Evolutionary conservation across 1,140 invertebrate genomes (phyloP).

Genomic region (Pinna nobilis): DNA sequence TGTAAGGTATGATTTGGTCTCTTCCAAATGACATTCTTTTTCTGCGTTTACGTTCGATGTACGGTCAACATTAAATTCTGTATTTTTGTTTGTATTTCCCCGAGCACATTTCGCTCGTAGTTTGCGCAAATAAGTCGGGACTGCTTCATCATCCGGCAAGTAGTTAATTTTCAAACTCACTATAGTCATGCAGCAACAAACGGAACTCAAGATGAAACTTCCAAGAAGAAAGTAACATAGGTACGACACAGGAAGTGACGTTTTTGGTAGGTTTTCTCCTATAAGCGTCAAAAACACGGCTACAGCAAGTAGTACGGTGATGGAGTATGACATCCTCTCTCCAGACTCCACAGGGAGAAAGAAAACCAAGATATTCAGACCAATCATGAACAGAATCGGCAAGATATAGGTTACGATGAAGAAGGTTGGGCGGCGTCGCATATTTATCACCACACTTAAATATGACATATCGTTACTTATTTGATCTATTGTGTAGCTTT

Average conservation of each 20-base stretch:
- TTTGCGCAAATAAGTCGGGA: too few relatives aligned
- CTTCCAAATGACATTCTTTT: too few relatives aligned
- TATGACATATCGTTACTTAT: too few relatives aligned
- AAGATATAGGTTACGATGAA: conserved; percentile 22
- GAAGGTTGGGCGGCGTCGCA: conserved; percentile 13
- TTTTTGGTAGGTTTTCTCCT: conserved; percentile 18
- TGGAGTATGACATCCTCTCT: conserved; percentile 35
- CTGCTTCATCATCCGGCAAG: too few relatives aligned
- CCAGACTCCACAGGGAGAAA: conserved; percentile 31
- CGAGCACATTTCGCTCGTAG: too few relatives aligned
- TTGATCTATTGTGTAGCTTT: neutral
- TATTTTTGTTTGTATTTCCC: too few relatives aligned
- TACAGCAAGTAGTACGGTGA: conserved; percentile 31
- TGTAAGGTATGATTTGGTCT: too few relatives aligned
- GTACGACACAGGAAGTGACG: conserved; percentile 16
- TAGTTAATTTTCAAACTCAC: too few relatives aligned
- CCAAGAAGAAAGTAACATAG: conserved; percentile 7
- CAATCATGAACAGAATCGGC: conserved; percentile 26
- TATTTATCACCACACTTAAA: neutral
- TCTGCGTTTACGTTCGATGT: too few relatives aligned
- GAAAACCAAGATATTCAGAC: conserved; percentile 32
- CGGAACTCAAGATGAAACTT: too few relatives aligned
- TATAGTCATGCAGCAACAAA: too few relatives aligned
- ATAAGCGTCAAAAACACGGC: conserved; percentile 36
- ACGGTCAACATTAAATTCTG: too few relatives aligned